Conservation (phyloP, 2,797 vertebrate genomes). For the Sebastes reedi region DNA sequence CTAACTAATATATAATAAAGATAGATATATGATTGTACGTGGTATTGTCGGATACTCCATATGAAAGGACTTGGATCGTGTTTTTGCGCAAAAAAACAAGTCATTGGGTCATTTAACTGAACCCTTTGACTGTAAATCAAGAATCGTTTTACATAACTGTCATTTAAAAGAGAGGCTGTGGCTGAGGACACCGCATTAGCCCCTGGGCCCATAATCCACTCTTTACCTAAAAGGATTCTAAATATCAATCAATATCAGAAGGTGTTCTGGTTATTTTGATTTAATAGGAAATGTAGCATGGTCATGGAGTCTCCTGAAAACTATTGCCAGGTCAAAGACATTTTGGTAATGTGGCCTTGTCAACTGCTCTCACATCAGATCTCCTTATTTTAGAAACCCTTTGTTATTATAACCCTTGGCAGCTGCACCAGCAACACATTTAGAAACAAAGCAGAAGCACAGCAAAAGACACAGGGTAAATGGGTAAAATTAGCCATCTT, state of each 20-base stretch:
- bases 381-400: not conserved
- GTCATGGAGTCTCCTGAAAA: not conserved
- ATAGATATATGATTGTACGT: not conserved
- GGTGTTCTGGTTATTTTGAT: not conserved
- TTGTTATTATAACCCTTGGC: not conserved
- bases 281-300: no score
- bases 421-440: not conserved
- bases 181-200: not conserved
- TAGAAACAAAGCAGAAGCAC: slow-evolving; percentile 1
- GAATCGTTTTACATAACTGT: not conserved
- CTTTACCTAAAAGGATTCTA: not conserved
- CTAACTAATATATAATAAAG: no score
- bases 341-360: not conserved
- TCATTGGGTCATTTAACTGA: not conserved
- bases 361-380: slow-evolving; percentile 3
- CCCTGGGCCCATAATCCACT: not conserved
- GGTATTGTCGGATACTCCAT: not conserved
- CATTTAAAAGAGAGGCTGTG: not conserved
- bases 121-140: not conserved
- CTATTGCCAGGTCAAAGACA: not conserved
- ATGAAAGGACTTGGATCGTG: not conserved
- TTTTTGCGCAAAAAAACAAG: not conserved
- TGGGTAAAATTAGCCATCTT: slow-evolving; percentile 36
- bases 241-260: not conserved
- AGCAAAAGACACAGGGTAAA: slow-evolving; percentile 6